Base-by-base conservation (phyloP, 2,888 invertebrate species). In the Nymphalis urticae region DNA sequence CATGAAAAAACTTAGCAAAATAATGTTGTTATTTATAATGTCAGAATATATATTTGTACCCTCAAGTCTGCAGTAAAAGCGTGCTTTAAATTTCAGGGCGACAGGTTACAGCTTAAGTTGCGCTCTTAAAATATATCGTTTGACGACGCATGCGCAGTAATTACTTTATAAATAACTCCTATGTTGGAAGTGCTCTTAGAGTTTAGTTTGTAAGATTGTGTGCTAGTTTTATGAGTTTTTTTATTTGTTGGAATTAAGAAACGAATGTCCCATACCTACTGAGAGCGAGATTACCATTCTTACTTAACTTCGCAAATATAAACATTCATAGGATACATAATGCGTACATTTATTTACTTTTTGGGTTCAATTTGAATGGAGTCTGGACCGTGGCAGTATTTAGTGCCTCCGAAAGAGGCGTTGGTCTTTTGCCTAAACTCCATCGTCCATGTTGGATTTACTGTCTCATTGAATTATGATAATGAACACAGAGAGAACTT, bases 121-220 rank as follows among this genome's bases (percentile, higher is more conserved):
- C n/a, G 36, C 63, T 68, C 66, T 48, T 71, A 48, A 74, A 70
- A 73, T 73, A 74, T 58, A 71, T 67, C 71, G 71, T 62, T 65
- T 71, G 68, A 69, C 68, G 71, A 71, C 69, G 70, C 58, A 58
- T 58, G 58, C 42, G 58, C 19, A 10, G 58, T 58, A 58, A 58
- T 58, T 58, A 19, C 58, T 58, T 58, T 58, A 58, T 58, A 58
- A 58, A 58, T 58, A 58, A 58, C 58, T 50, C 9, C 7, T 19
- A 9, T 42, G 19, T 56, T 32, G 27, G 10, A 58, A 10, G 9
- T n/a, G n/a, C 58, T 42, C 58, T 42, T 58, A 21, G 42, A 36
- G 36, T 42, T n/a, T 42, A n/a, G n/a, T 10, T 19, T 13, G 7
- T 16, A n/a, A 32, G 10, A 9, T 7, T n/a, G 9, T 58, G 17